A percentile compares a stretch with the other conserved stretches of the same genome.
Evolutionary conservation across 1,140 invertebrate species (phyloP).

Genomic region (Cyphomyrmex costatus): DNA sequence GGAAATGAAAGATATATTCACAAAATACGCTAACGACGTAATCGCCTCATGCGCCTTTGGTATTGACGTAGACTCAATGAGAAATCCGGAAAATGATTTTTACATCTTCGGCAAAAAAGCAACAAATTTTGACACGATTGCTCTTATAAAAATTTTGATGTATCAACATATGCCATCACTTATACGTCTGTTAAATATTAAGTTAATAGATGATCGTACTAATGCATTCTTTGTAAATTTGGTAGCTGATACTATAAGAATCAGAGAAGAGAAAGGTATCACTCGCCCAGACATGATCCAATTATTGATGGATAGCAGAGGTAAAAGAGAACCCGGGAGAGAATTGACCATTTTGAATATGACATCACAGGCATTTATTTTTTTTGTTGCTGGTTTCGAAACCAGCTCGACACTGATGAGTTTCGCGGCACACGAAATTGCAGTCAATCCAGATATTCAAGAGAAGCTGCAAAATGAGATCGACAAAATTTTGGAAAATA

Average conservation of each 20-base stretch:
- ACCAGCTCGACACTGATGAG: slow-evolving; percentile 86
- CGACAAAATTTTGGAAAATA: slow-evolving; percentile 80
- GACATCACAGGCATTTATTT: slow-evolving; percentile 86
- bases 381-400: slow-evolving; percentile 88
- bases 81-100: slow-evolving; percentile 82
- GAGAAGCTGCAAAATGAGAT: slow-evolving; percentile 88
- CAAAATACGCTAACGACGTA: slow-evolving; percentile 88
- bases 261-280: slow-evolving; percentile 68
- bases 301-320: slow-evolving; percentile 80
- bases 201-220: neutral
- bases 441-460: slow-evolving; percentile 88
- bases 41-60: slow-evolving; percentile 85
- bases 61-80: slow-evolving; percentile 50
- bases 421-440: slow-evolving; percentile 87
- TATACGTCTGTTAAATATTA: slow-evolving; percentile 13
- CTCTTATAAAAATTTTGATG: slow-evolving; percentile 41
- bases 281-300: slow-evolving; percentile 78
- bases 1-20: slow-evolving; percentile 68
- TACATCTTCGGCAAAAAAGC: slow-evolving; percentile 9
- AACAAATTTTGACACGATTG: neutral
- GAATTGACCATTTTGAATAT: slow-evolving; percentile 86
- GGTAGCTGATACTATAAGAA: slow-evolving; percentile 12
- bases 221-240: slow-evolving; percentile 57
- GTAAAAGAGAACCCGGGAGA: slow-evolving; percentile 71
- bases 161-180: slow-evolving; percentile 2